Base-by-base conservation (phyloP, 2,888 invertebrate species). In the Arge pagana region DNA sequence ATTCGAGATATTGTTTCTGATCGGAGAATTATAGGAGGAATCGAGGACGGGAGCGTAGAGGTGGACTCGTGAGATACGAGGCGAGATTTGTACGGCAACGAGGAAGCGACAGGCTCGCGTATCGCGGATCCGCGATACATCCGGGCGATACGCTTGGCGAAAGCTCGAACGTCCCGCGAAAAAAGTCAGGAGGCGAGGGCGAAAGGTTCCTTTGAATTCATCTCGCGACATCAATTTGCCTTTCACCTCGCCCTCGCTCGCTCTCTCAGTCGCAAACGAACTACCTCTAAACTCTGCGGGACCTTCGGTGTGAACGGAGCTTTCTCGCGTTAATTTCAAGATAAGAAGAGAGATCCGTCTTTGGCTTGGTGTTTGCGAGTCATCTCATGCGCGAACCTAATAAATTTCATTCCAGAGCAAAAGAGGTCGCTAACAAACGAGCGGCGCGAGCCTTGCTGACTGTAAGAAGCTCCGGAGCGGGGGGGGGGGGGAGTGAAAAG, bases 371-470 rank as follows among this genome's bases (percentile, higher is more conserved):
- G 59, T 61, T 61, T 54, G 50, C 60, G 55, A 56, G 61, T 60
- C 62, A 65, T 65, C 56, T 59, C 62, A 53, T 59, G 60, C 61
- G 61, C 63, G 62, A 61, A 63, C 55, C 60, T 58, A 59, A 65
- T 68, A 67, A 67, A 68, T 68, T 65, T 57, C 54, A 45, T 51
- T 52, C 50, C 50, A 45, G 53, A 63, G 62, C 55, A 61, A 66
- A 67, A 64, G 56, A 61, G 62, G 59, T 65, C 63, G 59, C 59
- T 61, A 61, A 58, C 62, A 54, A 64, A 66, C 61, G 61, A 58
- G 56, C 58, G 52, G 55, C 31, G 35, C 45, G 23, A 45, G 35
- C 31, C 21, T 35, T 6, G 10, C 15, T 23, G n/a, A 23, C 8
- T 23, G 11, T 13, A 33, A 11, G 13, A 7, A 33, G 40, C 18